Evolutionary conservation across 2,888 invertebrate species (phyloP), one percentile per base, ranked within the genome.

Genomic region (Lapara coniferarum): DNA sequence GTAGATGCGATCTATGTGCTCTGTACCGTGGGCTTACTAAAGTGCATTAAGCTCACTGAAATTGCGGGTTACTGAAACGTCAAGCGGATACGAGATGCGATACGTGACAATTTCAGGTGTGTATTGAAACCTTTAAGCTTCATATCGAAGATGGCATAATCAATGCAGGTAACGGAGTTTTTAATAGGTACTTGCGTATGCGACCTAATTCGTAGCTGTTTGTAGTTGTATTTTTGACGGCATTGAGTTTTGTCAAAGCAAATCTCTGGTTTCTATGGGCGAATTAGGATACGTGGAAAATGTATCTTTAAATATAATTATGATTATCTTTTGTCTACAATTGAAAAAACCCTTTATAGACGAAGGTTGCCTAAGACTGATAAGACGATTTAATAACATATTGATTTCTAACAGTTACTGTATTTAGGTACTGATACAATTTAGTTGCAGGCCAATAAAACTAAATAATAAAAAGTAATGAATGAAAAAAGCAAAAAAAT

Each of bases 1-100:
- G 72, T 74, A 74, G 72, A 76, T 73, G 73, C 70, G 67, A 73
- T 73, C 73, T 73, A 71, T 63, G 71, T 69, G 70, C 70, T 52
- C 67, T 69, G 69, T 71, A 73, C 69, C 69, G 68, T 49, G 53
- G 73, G 72, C 74, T 73, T 71, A 71, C 71, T 72, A 58, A 72
- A 72, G 71, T 72, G 74, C 74, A 74, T 74, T 72, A 72, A 46
- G 57, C 37, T 56, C 52, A 66, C 57, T 66, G 51, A 57, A 70
- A 68, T 68, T 68, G 51, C 70, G 46, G 46, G 59, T 13, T 63
- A 12, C 59, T 46, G 59, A 63, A 16, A 16, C 46, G n/a, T 46
- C 46, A 44, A 19, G 46, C 59, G 46, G 52, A 52, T 55, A 55
- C 53, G 53, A 16, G 59, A 63, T 56, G 19, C 19, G 56, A 56